These are phyloP conservation scores for Cherax quadricarinatus DNA, from an alignment of 1,140 invertebrate species.

Conservation along the genomic window DNA sequence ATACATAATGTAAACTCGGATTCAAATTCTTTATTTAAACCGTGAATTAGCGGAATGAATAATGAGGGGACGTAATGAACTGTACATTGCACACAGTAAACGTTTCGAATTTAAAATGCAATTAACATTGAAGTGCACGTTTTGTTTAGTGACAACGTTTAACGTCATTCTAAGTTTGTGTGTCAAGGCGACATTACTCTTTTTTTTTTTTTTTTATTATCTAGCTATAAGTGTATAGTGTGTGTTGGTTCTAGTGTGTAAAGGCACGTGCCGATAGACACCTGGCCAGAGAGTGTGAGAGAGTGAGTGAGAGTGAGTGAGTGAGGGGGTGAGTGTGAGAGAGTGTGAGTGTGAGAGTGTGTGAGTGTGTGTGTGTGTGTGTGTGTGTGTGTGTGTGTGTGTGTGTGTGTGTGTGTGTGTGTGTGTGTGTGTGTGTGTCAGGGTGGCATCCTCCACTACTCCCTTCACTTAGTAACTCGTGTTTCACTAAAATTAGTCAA, in stretches of 20 bases:
- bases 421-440: not conserved
- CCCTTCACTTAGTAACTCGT: too few relatives aligned
- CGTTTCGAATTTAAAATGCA: not conserved
- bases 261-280: not conserved
- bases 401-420: not conserved
- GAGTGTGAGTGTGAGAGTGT: not conserved
- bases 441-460: too few relatives aligned
- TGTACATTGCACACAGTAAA: not conserved
- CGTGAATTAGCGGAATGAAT: not conserved
- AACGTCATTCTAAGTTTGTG: too few relatives aligned
- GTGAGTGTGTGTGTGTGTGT: not conserved
- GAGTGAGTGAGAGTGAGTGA: not conserved
- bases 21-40: not conserved
- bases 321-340: not conserved
- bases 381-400: too few relatives aligned
- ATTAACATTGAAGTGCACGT: not conserved
- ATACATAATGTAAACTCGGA: not conserved
- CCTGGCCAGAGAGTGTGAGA: not conserved
- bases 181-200: too few relatives aligned
- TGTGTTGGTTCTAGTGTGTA: too few relatives aligned
- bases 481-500: too few relatives aligned
- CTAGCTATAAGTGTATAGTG: too few relatives aligned
- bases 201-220: too few relatives aligned
- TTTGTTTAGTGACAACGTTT: not conserved
- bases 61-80: not conserved